Percentiles rank a stretch among this genome's conserved stretches.
Conservation (phyloP, 2,888 invertebrate genomes). For the Metellina segmentata region DNA sequence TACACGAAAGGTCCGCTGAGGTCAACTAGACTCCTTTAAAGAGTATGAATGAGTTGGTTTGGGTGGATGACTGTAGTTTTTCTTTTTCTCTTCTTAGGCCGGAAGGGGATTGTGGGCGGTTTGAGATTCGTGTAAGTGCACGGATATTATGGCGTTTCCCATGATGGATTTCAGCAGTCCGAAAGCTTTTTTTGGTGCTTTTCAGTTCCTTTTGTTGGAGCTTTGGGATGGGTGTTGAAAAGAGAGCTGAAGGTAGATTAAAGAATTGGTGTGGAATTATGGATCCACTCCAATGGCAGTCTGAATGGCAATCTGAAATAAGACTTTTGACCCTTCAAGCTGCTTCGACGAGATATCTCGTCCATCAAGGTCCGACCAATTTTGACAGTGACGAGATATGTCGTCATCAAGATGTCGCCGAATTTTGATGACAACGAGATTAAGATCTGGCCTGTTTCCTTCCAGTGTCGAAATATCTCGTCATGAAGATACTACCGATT, state of each 20-base stretch:
- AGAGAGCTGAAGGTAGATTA: too few species aligned
- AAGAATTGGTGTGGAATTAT: too few species aligned
- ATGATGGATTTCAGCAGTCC: background rate
- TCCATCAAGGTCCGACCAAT: too few species aligned
- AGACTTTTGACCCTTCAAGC: too few species aligned
- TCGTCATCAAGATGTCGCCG: too few species aligned
- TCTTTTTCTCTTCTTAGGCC: background rate
- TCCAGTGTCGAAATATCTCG: too few species aligned
- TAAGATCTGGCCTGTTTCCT: too few species aligned
- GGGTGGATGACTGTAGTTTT: slow-evolving; percentile 10
- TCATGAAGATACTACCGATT: too few species aligned
- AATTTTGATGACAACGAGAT: too few species aligned
- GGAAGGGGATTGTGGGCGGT: slow-evolving; percentile 19
- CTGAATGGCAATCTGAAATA: background rate
- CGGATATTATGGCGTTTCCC: slow-evolving; percentile 23
- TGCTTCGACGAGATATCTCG: too few species aligned
- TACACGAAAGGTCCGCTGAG: slow-evolving; percentile 9
- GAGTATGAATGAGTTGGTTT: slow-evolving; percentile 11
- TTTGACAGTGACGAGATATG: too few species aligned
- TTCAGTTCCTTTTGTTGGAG: background rate
- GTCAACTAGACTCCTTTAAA: slow-evolving; percentile 3
- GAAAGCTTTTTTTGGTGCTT: background rate
- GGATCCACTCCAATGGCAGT: too few species aligned
- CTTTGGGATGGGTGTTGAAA: background rate
- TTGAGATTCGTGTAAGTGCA: slow-evolving; percentile 29